Base-by-base conservation (phyloP, 2,797 vertebrate genomes). In the Semaprochilodus insignis region DNA sequence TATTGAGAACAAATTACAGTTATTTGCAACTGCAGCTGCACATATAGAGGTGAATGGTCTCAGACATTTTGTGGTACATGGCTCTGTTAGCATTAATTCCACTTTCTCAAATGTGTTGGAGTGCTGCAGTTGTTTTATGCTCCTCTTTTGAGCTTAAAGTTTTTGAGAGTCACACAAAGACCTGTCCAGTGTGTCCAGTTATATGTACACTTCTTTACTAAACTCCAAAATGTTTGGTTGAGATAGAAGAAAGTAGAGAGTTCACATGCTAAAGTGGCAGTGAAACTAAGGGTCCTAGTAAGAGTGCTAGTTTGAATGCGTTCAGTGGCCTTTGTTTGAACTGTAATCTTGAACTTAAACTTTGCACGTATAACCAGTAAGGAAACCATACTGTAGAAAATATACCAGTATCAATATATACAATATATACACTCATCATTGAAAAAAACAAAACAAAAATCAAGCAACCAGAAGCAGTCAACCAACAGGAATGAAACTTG, bases 1-100 rank as follows among this genome's bases (percentile, higher is more conserved):
- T 82, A 84, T 48, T 65, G 73, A 76, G 83, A 77, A 70, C 62
- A 80, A 87, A 87, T 84, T 82, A 84, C 80, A 69, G 62, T 82
- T 80, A 87, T 87, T 87, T 87, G 62, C 80, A 77, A 27, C 40
- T 73, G 36, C 77, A 84, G 67, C 72, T 84, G 59, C 66, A 51
- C 59, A 59, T 48, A 55, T 59, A 27, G 44, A 72, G 62, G 15
- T n/a, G 27, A 71, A 84, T 23, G n/a, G 17, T 60, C 72, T 44
- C 67, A 80, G 82, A 80, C 25, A 59, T 75, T 81, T 67, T 16
- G 62, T 59, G 65, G 27, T 40, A 36, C 21, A 63, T 76, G 74
- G 8, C 48, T 72, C 31, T 75, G 74, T 77, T 71, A 55, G 40
- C 27, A 13, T 79, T 70, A 40, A 70, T 73, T 57, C 44, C 31